Evolutionary conservation across 1,140 invertebrate genomes (phyloP).

Genomic region (Chelonus insularis): DNA sequence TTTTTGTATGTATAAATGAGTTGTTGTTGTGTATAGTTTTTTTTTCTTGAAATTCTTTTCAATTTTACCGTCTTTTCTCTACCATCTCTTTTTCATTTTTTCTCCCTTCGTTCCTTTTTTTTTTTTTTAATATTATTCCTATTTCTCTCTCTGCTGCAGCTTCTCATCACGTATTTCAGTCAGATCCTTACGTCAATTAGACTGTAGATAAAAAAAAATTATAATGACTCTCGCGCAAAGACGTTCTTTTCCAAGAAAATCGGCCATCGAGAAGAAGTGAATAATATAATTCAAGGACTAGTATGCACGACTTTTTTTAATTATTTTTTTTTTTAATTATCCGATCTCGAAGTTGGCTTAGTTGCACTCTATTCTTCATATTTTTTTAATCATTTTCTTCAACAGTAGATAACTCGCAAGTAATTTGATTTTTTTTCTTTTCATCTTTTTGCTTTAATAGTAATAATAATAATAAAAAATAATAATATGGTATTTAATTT

Average conservation of each 20-base stretch:
- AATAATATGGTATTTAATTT: no score
- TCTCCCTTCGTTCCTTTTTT: neutral
- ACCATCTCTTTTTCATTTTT: neutral
- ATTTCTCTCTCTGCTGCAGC: no score
- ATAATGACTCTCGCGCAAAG: neutral
- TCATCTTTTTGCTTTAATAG: neutral
- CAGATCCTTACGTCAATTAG: neutral
- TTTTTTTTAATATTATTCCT: no score
- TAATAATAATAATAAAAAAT: neutral
- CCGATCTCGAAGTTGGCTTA: neutral
- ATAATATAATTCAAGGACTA: neutral
- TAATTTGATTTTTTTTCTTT: neutral
- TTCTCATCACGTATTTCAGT: no score
- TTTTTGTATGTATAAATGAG: conserved; percentile 1
- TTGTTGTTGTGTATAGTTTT: neutral
- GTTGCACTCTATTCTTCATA: neutral
- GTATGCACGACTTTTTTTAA: neutral
- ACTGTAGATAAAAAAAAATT: neutral
- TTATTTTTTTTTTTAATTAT: neutral
- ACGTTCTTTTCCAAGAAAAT: neutral
- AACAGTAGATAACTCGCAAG: neutral
- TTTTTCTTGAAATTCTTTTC: neutral
- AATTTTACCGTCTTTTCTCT: neutral
- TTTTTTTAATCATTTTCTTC: neutral
- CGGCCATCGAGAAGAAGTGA: neutral